Conservation (phyloP, 2,888 invertebrate genomes). For the Pristionchus arcanus region DNA sequence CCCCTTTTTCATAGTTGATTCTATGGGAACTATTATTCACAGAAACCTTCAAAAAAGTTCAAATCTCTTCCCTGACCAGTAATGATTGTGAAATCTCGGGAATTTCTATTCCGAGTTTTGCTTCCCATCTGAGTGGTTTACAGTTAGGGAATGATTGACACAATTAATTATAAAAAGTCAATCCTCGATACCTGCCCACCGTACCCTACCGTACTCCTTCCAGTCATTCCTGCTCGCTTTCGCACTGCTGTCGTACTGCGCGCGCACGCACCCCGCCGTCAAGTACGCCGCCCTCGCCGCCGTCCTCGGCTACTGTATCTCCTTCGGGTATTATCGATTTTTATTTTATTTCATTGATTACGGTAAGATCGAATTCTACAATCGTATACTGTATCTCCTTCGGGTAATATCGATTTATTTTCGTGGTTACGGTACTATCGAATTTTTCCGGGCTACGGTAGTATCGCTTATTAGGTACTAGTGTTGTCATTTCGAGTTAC, state of each 20-base stretch:
- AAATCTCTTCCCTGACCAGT: no score
- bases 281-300: constrained; percentile 68
- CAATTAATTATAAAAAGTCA: no score
- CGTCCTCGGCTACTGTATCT: constrained; percentile 68
- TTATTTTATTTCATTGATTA: not conserved
- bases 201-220: constrained; percentile 13
- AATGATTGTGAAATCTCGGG: no score
- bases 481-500: no score
- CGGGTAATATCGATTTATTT: constrained; percentile 43
- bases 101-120: no score
- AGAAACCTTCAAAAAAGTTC: no score
- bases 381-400: constrained; percentile 68
- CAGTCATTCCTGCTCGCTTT: constrained; percentile 67
- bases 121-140: no score
- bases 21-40: no score
- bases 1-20: no score
- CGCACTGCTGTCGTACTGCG: constrained; percentile 66
- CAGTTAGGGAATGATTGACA: no score
- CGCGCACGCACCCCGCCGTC: constrained; percentile 57
- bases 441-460: not conserved
- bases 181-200: not conserved
- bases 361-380: not conserved
- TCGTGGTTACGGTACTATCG: constrained; percentile 57
- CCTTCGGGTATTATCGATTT: constrained; percentile 65
- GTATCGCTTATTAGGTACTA: no score